phyloP scores from a whole-genome alignment of 1,140 invertebrate species.

The Hycleus cichorii region DNA sequence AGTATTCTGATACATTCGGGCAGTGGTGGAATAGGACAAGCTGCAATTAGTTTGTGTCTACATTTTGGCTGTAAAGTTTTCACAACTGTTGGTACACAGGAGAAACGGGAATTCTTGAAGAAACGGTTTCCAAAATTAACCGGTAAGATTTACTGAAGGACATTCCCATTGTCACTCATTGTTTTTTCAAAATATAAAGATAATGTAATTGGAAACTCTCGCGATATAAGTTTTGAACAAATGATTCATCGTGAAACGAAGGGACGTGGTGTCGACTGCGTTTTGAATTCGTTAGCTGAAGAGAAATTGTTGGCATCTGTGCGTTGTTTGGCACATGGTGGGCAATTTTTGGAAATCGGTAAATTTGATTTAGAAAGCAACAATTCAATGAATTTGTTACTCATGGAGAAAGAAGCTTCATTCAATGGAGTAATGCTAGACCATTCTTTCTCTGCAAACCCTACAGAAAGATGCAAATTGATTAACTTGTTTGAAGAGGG shows the following conservation, averaged over 20 bases:
- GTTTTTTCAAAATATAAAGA: conserved; percentile 44
- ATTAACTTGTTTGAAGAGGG: conserved; percentile 66
- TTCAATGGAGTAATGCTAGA: conserved; percentile 85
- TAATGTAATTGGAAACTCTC: conserved; percentile 29
- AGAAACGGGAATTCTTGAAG: conserved; percentile 72
- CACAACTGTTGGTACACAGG: conserved; percentile 65
- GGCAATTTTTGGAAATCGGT: conserved; percentile 46
- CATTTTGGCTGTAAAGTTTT: conserved; percentile 61
- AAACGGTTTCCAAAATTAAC: conserved; percentile 55
- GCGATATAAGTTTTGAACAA: too few species aligned
- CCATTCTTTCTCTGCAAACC: conserved; percentile 47
- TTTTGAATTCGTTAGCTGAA: too few species aligned
- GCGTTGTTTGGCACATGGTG: too few species aligned
- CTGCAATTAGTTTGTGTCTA: conserved; percentile 48
- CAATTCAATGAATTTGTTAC: conserved; percentile 58
- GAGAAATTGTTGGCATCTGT: too few species aligned
- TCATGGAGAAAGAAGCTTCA: conserved; percentile 75
- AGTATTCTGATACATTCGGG: conserved; percentile 69
- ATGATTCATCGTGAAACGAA: too few species aligned
- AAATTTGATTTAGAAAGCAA: conserved; percentile 55
- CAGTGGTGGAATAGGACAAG: conserved; percentile 70
- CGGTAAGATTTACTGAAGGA: conserved; percentile 13
- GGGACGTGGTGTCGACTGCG: too few species aligned
- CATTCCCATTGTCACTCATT: too few species aligned
- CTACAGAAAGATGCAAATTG: background rate